Evolutionary conservation across 2,113 vertebrate species (phyloP).

Genomic region (Synodontis membranacea): DNA sequence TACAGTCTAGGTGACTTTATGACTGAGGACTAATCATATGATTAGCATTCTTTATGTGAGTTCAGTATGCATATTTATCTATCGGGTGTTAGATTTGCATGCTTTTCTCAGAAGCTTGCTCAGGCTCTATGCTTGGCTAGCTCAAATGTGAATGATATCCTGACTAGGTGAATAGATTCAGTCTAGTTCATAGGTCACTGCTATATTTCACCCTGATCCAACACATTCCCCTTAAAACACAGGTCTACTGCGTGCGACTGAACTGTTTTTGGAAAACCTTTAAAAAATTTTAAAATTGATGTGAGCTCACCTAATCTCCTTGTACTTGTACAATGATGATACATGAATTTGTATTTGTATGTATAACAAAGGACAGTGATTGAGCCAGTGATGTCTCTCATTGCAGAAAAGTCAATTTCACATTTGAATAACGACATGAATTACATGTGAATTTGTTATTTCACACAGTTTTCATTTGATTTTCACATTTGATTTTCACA

Average conservation of each 20-base stretch:
- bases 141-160: constrained; percentile 62
- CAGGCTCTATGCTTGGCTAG: constrained; percentile 65
- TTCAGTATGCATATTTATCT: neutral
- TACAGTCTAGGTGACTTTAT: neutral
- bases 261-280: neutral
- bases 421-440: neutral
- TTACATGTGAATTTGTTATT: neutral
- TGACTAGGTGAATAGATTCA: constrained; percentile 58
- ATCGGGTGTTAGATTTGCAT: neutral
- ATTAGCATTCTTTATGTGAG: neutral
- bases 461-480: neutral
- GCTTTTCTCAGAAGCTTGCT: constrained; percentile 21
- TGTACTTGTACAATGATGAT: neutral
- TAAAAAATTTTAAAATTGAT: neutral
- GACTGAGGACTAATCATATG: neutral
- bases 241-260: neutral
- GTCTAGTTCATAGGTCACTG: constrained; percentile 17
- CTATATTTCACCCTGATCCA: neutral
- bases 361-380: neutral
- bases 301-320: neutral
- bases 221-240: neutral
- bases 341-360: neutral
- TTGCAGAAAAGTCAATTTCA: neutral
- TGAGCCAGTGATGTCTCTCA: neutral
- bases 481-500: neutral